Base-by-base conservation (phyloP, 2,113 vertebrate species). In the Microcebus lehilahytsara region DNA sequence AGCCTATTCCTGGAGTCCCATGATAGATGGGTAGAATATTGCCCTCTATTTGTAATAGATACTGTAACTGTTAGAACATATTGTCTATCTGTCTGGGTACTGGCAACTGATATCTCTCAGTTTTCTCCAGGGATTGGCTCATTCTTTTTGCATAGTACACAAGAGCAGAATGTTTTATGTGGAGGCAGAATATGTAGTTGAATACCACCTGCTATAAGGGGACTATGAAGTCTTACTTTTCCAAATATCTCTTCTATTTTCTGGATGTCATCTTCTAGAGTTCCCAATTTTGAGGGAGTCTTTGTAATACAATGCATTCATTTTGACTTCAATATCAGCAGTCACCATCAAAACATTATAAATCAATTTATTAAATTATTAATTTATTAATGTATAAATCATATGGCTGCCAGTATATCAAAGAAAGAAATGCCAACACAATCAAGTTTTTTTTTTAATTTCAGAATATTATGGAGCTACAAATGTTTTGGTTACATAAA, bases 251-350 rank as follows among this genome's bases (percentile, higher is more conserved):
- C 23, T 67, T 53, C 34, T 19, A 81, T 42, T 75, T 72, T 7
- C 10, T 75, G 23, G 23, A 16, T 42, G 1, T 42, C 64, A 89
- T 78, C 40, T 40, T 30, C 30, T 51, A 51, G n/a, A 62, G 46
- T 92, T 64, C 4, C 10, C 22, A 27, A 3, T 64, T 81, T 16
- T 75, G 13, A 75, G 9, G 1, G 2, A 3, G 25, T 34, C 37
- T 2, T n/a, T 75, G 2, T 90, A 77, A 12, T 46, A 7, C 1
- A 20, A 40, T 72, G 32, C 17, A 51, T 27, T 42, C 9, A 74
- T 64, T 86, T 95, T 83, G 69, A 40, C n/a, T 91, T 25, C 85
- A 27, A 37, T 92, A 42, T 83, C 78, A 81, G 7, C 46, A 91
- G 40, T 97, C 8, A 90, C 6, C 51, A 34, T 17, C 22, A 56